Base-by-base conservation (phyloP, 2,797 vertebrate species). In the Gephyroberyx darwinii region DNA sequence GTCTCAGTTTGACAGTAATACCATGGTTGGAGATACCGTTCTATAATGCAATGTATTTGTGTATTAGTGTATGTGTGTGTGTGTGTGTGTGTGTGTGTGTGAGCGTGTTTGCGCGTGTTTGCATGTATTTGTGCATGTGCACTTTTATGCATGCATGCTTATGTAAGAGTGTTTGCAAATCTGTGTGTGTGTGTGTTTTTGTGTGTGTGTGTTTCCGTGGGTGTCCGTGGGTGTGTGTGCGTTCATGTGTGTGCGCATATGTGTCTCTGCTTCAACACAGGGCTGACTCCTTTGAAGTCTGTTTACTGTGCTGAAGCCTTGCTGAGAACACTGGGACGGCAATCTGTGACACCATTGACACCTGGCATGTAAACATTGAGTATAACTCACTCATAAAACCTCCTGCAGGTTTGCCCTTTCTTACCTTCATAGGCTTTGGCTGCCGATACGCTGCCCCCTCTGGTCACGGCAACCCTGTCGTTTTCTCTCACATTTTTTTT, bases 321-420 rank as follows among this genome's bases (percentile, higher is more conserved):
- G 92, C 94, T 92, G 93, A 78, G 93, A 91, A 83, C 92, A 84
- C 89, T 80, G 82, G 86, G 92, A 89, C 81, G 88, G 86, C 92
- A 94, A 92, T 94, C 90, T 93, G 92, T 92, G 93, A 92, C 92
- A 91, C 91, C 84, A 86, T 91, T 91, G 93, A 93, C 93, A 94
- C 93, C 91, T 94, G 92, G 92, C 93, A 93, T 91, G 92, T 93
- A 91, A 92, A 92, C 90, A 90, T 86, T 86, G 89, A 92, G 89
- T 90, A 86, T 90, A 92, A 84, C 87, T 83, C 84, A 45, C 74
- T 90, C 88, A 90, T 85, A 62, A 88, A 87, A 74, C 81, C 83
- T 87, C 93, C 92, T 65, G 85, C 83, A 51, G 92, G 41, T 85
- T 81, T 93, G 91, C 89, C 93, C 93, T 93, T 92, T 93, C 87